Evolutionary conservation across 2,888 invertebrate species (phyloP).

Genomic region (Sinhomidia bicolor): DNA sequence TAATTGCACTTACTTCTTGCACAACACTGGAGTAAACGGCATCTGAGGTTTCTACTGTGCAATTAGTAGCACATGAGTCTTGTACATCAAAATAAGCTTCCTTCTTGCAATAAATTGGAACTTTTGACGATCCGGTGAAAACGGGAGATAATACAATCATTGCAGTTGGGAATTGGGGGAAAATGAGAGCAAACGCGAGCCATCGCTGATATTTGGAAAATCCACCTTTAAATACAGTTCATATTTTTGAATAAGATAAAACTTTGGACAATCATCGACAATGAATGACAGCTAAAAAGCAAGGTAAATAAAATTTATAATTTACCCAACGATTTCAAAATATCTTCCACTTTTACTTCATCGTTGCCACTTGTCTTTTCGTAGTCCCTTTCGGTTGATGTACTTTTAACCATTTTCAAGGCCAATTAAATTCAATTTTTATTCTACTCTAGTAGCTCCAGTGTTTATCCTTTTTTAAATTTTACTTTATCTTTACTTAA

Average conservation of each 20-base stretch:
- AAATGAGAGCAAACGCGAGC: conserved; percentile 70
- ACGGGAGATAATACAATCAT: conserved; percentile 75
- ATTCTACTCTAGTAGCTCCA: too few species aligned
- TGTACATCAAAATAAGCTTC: conserved; percentile 57
- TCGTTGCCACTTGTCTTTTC: background rate
- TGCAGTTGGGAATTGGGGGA: conserved; percentile 73
- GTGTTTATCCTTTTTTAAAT: too few species aligned
- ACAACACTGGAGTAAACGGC: conserved; percentile 69
- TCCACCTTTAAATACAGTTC: conserved; percentile 54
- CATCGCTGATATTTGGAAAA: conserved; percentile 73
- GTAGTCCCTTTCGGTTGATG: background rate
- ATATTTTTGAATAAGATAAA: background rate
- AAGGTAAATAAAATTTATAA: too few species aligned
- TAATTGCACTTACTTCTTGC: conserved; percentile 68
- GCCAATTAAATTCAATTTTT: background rate
- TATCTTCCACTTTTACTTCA: conserved; percentile 69
- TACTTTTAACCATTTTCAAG: conserved; percentile 9
- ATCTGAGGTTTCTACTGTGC: conserved; percentile 61
- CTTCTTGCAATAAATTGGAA: conserved; percentile 66
- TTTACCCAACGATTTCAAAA: conserved; percentile 69
- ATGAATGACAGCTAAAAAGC: background rate
- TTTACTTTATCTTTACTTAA: too few species aligned
- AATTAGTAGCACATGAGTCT: conserved; percentile 56
- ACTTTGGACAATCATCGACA: too few species aligned
- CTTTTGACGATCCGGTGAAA: conserved; percentile 72